These are phyloP conservation scores for Chiridota heheva DNA, from an alignment of 35 echinoderm and acorn worm species.

Conservation along the genomic window DNA sequence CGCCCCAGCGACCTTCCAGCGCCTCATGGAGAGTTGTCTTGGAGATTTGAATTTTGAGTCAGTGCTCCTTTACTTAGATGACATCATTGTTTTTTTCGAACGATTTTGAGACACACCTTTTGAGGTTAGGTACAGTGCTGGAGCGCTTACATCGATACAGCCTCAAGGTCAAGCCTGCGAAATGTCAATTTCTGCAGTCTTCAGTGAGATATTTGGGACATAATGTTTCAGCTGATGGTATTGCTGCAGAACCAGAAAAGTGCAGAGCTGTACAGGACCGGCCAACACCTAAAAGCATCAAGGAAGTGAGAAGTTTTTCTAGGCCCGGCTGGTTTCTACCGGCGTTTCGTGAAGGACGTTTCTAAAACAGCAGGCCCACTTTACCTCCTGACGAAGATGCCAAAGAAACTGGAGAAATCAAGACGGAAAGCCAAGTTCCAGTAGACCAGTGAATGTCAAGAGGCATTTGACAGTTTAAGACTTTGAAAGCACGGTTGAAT, in stretches of 20 bases:
- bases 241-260: too few relatives aligned
- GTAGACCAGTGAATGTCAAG: slow-evolving; percentile 21
- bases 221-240: too few relatives aligned
- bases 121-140: neutral
- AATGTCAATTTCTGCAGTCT: too few relatives aligned
- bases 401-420: neutral
- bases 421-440: neutral
- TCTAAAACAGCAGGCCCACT: slow-evolving; percentile 2
- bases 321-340: slow-evolving; percentile 1
- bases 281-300: too few relatives aligned
- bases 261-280: too few relatives aligned
- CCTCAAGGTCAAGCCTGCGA: slow-evolving; percentile 3
- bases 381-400: neutral
- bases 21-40: too few relatives aligned
- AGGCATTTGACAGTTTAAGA: neutral
- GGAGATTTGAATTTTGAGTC: too few relatives aligned
- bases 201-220: too few relatives aligned
- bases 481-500: too few relatives aligned
- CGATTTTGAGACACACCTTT: neutral
- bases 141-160: neutral
- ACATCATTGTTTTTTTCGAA: too few relatives aligned
- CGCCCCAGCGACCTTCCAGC: too few relatives aligned
- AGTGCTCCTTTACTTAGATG: too few relatives aligned
- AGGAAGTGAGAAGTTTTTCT: neutral
- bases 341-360: neutral